Percentiles rank a stretch among this genome's conserved stretches.
phyloP scores from a whole-genome alignment of 2,113 vertebrate genomes.

The Pandion haliaetus region DNA sequence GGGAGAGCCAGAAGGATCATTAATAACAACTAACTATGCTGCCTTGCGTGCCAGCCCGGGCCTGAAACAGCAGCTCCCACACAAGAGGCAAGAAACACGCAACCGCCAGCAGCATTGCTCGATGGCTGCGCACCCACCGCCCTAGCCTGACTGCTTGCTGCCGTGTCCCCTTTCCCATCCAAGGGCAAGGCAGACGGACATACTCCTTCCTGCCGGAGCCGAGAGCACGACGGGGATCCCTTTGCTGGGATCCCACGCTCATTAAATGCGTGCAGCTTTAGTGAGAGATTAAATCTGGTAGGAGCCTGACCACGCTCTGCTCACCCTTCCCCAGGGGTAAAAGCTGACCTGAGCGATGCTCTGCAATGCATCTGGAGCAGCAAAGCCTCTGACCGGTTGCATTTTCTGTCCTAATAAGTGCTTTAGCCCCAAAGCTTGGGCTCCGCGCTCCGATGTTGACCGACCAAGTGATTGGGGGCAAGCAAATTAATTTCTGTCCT shows the following conservation, averaged over 20 bases:
- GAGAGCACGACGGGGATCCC: not conserved
- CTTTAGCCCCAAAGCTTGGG: not conserved
- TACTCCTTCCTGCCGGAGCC: not conserved
- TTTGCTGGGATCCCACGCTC: not conserved
- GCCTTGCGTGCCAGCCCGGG: not conserved
- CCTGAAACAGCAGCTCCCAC: not conserved
- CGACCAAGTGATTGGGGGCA: accelerated
- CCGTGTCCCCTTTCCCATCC: not conserved
- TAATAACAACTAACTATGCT: constrained; percentile 71
- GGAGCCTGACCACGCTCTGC: not conserved
- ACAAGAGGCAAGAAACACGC: not conserved
- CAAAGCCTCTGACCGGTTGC: not conserved
- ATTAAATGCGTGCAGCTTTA: not conserved
- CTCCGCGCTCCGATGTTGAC: not conserved
- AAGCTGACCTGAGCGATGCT: not conserved
- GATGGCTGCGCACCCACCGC: not conserved
- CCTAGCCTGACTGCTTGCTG: accelerated
- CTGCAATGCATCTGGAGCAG: not conserved
- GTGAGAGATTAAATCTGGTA: not conserved
- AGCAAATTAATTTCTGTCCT: not conserved
- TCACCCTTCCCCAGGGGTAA: not conserved
- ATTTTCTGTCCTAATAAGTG: not conserved
- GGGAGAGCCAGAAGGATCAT: constrained; percentile 74
- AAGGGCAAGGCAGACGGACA: accelerated
- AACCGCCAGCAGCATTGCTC: not conserved